Conservation (phyloP, 2,797 vertebrate species). For the Esox lucius region DNA sequence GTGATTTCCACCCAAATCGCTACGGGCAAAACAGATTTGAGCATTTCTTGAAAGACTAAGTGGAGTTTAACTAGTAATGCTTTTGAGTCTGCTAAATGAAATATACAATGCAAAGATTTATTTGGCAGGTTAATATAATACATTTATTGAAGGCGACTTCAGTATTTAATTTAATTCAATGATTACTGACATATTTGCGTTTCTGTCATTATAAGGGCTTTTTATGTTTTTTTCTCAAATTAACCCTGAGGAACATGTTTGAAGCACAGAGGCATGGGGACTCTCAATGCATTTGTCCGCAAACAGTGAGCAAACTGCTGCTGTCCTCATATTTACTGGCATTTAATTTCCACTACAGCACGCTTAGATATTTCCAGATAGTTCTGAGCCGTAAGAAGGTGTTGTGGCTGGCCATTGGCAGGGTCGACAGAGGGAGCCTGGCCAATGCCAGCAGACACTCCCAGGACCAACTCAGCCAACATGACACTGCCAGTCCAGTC, state of each 20-base stretch:
- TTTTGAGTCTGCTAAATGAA: background rate
- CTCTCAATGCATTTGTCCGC: no score
- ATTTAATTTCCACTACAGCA: no score
- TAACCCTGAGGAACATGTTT: conserved; percentile 24
- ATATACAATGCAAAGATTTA: background rate
- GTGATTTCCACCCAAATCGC: conserved; percentile 46
- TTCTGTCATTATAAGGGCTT: background rate
- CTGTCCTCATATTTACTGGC: no score
- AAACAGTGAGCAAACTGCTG: no score
- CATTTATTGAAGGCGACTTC: background rate
- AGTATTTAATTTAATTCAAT: background rate
- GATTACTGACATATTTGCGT: background rate
- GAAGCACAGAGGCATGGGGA: conserved; percentile 33
- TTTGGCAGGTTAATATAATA: background rate
- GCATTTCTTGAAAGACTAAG: background rate
- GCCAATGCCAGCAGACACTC: conserved; percentile 41
- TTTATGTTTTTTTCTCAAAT: background rate
- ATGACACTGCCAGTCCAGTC: conserved; percentile 25
- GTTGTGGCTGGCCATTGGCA: conserved; percentile 32
- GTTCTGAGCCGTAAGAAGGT: conserved; percentile 24
- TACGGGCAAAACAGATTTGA: conserved; percentile 35
- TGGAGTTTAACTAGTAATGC: background rate
- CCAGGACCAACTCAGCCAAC: conserved; percentile 32
- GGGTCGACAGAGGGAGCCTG: conserved; percentile 23
- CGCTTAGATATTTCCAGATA: background rate